Conservation (phyloP, 2,113 vertebrate genomes). For the Pangasianodon hypophthalmus region DNA sequence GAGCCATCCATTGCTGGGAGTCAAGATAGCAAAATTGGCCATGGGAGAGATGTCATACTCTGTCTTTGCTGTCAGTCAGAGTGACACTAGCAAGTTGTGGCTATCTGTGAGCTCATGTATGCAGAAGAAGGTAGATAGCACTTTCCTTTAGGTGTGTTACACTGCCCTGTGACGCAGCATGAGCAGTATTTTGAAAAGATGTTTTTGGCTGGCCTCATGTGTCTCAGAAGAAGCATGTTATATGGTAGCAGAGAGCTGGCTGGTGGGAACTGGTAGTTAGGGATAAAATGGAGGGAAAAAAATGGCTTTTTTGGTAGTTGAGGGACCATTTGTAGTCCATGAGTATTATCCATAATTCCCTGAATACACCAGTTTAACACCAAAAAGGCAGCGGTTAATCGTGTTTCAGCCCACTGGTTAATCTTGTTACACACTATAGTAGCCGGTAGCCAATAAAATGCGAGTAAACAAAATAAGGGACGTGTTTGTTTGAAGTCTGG, state of each 20-base stretch:
- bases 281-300: not conserved
- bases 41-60: not conserved
- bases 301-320: not conserved
- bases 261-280: not conserved
- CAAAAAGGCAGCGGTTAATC: not conserved
- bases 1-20: not conserved
- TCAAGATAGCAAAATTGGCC: not conserved
- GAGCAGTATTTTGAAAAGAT: not conserved
- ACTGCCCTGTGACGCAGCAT: not conserved
- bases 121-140: not conserved
- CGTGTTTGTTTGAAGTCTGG: not conserved
- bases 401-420: not conserved
- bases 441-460: not conserved
- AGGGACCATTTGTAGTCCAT: not conserved
- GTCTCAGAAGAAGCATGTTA: not conserved
- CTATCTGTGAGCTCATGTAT: not conserved
- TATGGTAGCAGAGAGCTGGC: not conserved
- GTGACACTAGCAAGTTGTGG: not conserved
- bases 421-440: not conserved
- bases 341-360: not conserved
- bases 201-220: not conserved
- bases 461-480: not conserved
- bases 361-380: not conserved
- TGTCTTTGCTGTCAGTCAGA: not conserved
- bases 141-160: not conserved